Percentiles rank a stretch among this genome's conserved stretches.
Evolutionary conservation across 2,888 invertebrate genomes (phyloP).

Genomic region (Mesochorus sp.): DNA sequence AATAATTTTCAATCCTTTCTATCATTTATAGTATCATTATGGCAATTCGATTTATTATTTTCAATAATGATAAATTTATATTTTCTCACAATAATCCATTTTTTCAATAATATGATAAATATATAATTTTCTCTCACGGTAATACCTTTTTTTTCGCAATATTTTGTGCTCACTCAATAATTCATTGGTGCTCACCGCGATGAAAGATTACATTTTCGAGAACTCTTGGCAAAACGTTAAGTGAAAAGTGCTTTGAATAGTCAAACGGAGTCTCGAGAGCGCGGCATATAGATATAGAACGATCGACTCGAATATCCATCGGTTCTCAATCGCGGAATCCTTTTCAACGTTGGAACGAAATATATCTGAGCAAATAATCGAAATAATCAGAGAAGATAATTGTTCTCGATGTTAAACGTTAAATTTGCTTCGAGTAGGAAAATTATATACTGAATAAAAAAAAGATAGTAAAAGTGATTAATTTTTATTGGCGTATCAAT

Average conservation of each 20-base stretch:
- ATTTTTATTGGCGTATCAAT: not conserved
- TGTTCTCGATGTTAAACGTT: too few relatives aligned
- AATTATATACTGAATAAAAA: too few relatives aligned
- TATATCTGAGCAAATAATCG: too few relatives aligned
- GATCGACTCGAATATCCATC: constrained; percentile 3
- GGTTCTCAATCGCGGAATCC: not conserved
- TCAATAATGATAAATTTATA: not conserved
- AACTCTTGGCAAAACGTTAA: constrained; percentile 14
- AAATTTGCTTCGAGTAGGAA: too few relatives aligned
- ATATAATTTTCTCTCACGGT: not conserved
- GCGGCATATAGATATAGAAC: not conserved
- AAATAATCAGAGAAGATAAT: not conserved
- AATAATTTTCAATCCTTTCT: too few relatives aligned
- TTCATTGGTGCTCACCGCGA: not conserved
- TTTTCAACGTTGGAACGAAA: too few relatives aligned
- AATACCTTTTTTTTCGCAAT: not conserved
- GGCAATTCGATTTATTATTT: not conserved
- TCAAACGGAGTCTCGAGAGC: constrained; percentile 43
- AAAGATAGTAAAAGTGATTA: constrained; percentile 9
- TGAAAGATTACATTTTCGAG: constrained; percentile 49
- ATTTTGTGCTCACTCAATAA: not conserved
- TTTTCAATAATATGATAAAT: too few relatives aligned
- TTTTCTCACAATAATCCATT: too few relatives aligned
- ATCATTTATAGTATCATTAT: not conserved
- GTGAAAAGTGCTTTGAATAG: constrained; percentile 52